phyloP scores from a whole-genome alignment of 2,888 invertebrate species.

The Drosophila borborema region DNA sequence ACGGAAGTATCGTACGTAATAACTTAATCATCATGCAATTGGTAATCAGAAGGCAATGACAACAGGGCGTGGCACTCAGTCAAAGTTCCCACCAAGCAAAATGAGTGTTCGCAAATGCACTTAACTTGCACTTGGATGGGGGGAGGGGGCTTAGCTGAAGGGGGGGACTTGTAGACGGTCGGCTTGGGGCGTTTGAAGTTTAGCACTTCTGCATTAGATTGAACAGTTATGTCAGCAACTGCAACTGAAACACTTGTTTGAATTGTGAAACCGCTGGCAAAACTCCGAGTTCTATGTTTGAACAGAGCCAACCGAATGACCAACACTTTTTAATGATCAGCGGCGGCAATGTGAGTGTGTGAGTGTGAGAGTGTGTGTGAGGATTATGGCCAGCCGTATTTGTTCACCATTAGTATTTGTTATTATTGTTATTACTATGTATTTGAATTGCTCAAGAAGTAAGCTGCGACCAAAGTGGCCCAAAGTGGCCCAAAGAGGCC shows the following conservation, averaged over 20 bases:
- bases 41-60: constrained; percentile 43
- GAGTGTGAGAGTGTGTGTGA: constrained; percentile 38
- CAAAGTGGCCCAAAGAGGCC: constrained; percentile 55
- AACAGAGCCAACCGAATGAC: constrained; percentile 53
- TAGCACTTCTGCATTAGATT: constrained; percentile 13
- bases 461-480: constrained; percentile 47
- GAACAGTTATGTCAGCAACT: constrained; percentile 59
- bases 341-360: constrained; percentile 4
- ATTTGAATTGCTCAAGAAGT: constrained; percentile 82
- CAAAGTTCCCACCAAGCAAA: constrained; percentile 34
- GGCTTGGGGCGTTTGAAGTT: constrained; percentile 23
- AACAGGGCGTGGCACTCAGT: constrained; percentile 43
- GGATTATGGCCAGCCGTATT: constrained; percentile 64
- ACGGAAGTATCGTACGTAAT: constrained; percentile 71
- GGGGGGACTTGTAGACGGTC: not conserved
- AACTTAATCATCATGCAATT: constrained; percentile 71
- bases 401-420: constrained; percentile 82
- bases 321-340: constrained; percentile 76
- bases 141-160: not conserved
- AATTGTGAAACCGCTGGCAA: constrained; percentile 2
- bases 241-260: constrained; percentile 50
- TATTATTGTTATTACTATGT: constrained; percentile 83
- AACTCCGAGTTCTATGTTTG: constrained; percentile 20
- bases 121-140: not conserved
- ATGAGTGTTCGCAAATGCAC: constrained; percentile 29